Percentiles rank a stretch among this genome's conserved stretches.
phyloP scores from a whole-genome alignment of 92 coral and sea anemone species.

The Zoanthus gigantus region DNA sequence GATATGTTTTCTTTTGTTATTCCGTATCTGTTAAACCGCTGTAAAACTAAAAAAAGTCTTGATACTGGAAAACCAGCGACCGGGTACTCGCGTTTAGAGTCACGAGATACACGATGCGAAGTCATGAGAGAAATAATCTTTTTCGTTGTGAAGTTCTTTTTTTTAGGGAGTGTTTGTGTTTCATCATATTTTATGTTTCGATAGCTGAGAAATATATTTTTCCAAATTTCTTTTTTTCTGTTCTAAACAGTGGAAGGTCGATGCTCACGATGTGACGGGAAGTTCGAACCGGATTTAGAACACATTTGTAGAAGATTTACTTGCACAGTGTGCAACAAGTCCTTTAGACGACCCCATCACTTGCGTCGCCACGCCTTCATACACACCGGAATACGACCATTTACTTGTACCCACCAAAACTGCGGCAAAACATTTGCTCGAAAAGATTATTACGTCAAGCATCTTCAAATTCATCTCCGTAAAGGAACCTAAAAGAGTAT shows the following conservation, averaged over 20 bases:
- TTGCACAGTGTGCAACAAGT: constrained; percentile 30
- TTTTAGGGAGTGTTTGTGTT: not conserved
- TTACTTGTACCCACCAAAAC: constrained; percentile 47
- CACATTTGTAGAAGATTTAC: constrained; percentile 19
- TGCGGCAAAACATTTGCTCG: constrained; percentile 69
- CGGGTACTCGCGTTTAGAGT: not conserved
- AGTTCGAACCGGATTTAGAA: not conserved
- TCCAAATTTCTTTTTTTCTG: not conserved
- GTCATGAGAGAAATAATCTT: not conserved
- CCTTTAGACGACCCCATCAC: constrained; percentile 26
- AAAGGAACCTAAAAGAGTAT: not conserved
- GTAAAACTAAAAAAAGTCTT: no score
- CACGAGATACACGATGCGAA: no score
- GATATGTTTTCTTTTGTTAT: no score
- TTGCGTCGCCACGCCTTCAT: constrained; percentile 31
- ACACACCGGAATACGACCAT: constrained; percentile 63
- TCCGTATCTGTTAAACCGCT: no score
- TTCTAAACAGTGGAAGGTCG: not conserved
- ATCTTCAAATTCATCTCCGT: constrained; percentile 28
- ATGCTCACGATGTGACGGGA: constrained; percentile 31
- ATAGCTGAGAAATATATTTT: not conserved
- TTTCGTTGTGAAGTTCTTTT: no score
- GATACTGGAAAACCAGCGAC: not conserved
- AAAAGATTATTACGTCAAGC: constrained; percentile 58
- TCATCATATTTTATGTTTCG: not conserved